These are phyloP conservation scores for Acleris literana DNA, from an alignment of 2,888 invertebrate genomes.

Conservation along the genomic window DNA sequence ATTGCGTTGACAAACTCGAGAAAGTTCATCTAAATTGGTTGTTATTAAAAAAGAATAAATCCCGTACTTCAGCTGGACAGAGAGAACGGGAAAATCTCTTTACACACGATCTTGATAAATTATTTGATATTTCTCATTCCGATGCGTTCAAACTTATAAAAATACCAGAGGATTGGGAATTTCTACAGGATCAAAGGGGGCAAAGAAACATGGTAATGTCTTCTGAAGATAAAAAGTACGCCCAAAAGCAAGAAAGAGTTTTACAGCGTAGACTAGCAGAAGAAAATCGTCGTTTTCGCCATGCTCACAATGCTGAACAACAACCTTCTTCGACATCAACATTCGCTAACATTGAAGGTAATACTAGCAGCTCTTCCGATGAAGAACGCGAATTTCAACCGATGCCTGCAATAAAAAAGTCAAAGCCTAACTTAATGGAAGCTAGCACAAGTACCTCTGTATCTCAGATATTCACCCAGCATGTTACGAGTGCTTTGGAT, in stretches of 20 bases:
- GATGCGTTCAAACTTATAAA: not conserved
- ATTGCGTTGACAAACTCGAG: not conserved
- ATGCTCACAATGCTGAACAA: no score
- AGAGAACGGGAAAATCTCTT: not conserved
- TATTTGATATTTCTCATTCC: not conserved
- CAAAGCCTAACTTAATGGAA: no score
- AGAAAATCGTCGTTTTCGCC: no score
- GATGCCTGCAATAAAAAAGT: no score
- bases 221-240: not conserved
- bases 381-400: no score
- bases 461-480: no score
- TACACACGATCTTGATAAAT: not conserved
- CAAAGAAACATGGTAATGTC: not conserved
- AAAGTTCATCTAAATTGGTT: slow-evolving; percentile 1
- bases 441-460: no score
- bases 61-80: slow-evolving; percentile 1
- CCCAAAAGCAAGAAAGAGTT: not conserved
- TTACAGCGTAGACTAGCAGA: not conserved
- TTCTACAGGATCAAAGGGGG: slow-evolving; percentile 2
- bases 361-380: no score
- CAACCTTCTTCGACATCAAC: no score
- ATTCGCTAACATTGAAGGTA: no score
- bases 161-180: not conserved
- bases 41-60: slow-evolving; percentile 1
- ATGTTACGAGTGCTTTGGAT: no score